Evolutionary conservation across 2,113 vertebrate species (phyloP), one percentile per base, ranked within the genome.

Genomic region (Muntiacus reevesi): DNA sequence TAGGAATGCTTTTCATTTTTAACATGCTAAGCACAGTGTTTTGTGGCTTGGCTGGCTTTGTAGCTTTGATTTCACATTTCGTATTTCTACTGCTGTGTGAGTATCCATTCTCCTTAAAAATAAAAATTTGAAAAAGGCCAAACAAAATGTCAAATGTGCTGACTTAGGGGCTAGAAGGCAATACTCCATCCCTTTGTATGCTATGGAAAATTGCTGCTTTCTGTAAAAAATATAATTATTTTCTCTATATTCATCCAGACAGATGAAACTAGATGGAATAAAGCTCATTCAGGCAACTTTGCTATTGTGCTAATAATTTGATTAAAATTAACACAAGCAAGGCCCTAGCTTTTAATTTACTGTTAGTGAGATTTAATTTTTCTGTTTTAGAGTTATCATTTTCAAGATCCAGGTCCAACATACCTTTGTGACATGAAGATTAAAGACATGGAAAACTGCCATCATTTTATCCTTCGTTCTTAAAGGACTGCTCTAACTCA

Each of bases 371-470:
- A 95, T 99, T 95, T 96, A 97, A 90, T 97, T 98, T 98, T 94
- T 97, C 79, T 98, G 47, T 95, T 79, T 97, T 94, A 98, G 98
- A 98, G 97, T 85, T 96, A 97, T 98, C 97, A 96, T 92, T 98
- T 98, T 98, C 89, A 98, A 96, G 95, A 98, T 93, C 59, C 74
- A 98, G 62, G n/a, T 94, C 96, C 97, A 97, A 96, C 74, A 98
- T 97, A 98, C 87, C 59, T 98, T 97, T 97, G 52, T 98, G 98
- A 98, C 97, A 98, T 97, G 98, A 98, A 99, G 99, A 98, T 98
- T 98, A 98, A 98, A 98, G 94, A 98, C 85, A 87, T 97, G 87
- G 98, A 98, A 98, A 98, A 97, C 93, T 98, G 94, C 92, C 93
- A 97, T 96, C 97, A 92, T 98, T 98, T 98, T 97, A 81, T 97